phyloP scores from a whole-genome alignment of 2,113 vertebrate species.

The Peromyscus maniculatus region DNA sequence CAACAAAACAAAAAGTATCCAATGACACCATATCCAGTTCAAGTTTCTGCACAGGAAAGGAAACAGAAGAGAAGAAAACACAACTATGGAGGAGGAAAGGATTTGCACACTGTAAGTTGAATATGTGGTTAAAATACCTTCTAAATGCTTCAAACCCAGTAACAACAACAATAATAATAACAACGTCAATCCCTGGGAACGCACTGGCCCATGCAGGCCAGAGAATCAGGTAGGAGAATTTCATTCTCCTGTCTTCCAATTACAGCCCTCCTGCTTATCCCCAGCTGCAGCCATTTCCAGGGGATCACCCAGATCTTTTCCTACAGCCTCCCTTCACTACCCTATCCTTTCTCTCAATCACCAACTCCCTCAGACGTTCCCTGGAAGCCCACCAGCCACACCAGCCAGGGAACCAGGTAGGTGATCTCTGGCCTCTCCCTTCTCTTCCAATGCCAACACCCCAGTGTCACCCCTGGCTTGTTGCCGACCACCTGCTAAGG shows the following conservation, averaged over 20 bases:
- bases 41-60: not conserved
- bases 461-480: not conserved
- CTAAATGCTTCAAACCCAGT: not conserved
- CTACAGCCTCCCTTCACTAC: not conserved
- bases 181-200: no score
- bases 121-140: not conserved
- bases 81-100: not conserved
- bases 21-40: not conserved
- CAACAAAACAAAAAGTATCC: not conserved
- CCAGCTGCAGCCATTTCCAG: not conserved
- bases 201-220: no score
- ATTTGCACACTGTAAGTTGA: not conserved
- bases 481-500: not conserved
- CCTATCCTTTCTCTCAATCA: not conserved
- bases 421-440: not conserved
- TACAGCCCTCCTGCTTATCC: not conserved
- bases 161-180: no score
- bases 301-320: not conserved
- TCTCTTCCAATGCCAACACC: not conserved
- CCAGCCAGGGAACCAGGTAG: not conserved
- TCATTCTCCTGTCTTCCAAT: not conserved
- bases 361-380: not conserved
- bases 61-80: not conserved
- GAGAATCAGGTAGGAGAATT: not conserved
- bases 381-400: not conserved